Conservation (phyloP, 2,113 vertebrate species). For the Ancistrus triradiatus region DNA sequence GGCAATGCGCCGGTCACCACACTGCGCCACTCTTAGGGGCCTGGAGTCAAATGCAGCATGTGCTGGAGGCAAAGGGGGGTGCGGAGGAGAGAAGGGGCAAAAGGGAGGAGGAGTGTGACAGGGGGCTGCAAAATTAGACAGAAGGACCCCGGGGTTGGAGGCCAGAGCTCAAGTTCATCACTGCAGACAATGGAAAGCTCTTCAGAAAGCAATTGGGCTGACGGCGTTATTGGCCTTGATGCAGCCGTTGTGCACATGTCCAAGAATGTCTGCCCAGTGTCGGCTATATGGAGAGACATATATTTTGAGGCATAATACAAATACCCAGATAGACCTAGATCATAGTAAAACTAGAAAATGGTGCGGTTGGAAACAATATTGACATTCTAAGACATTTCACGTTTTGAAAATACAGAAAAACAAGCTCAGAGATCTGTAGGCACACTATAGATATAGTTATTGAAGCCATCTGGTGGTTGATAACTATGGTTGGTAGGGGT, state of each 20-base stretch:
- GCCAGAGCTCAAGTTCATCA: slow-evolving; percentile 73
- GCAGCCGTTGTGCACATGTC: not conserved
- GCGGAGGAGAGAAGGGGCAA: slow-evolving; percentile 15
- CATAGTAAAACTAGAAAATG: too few species aligned
- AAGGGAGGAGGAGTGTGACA: slow-evolving; percentile 25
- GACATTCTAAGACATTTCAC: too few species aligned
- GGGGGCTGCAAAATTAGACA: slow-evolving; percentile 59
- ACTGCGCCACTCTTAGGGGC: slow-evolving; percentile 56
- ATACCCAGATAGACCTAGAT: too few species aligned
- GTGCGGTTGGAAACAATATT: too few species aligned
- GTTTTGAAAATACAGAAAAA: too few species aligned
- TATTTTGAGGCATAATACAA: too few species aligned
- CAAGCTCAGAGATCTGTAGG: too few species aligned
- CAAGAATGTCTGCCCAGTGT: not conserved
- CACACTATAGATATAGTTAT: too few species aligned
- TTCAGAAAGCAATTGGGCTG: slow-evolving; percentile 62
- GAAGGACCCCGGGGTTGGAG: slow-evolving; percentile 65
- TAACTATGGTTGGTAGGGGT: too few species aligned
- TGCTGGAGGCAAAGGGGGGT: slow-evolving; percentile 15
- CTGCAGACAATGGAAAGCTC: slow-evolving; percentile 67
- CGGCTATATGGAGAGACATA: not conserved
- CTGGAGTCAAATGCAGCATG: slow-evolving; percentile 59
- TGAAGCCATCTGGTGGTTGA: too few species aligned
- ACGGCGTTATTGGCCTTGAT: slow-evolving; percentile 31
- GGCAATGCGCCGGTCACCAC: slow-evolving; percentile 56